phyloP scores from a whole-genome alignment of 2,797 vertebrate genomes.

The Cynodonichthys magdalenae region DNA sequence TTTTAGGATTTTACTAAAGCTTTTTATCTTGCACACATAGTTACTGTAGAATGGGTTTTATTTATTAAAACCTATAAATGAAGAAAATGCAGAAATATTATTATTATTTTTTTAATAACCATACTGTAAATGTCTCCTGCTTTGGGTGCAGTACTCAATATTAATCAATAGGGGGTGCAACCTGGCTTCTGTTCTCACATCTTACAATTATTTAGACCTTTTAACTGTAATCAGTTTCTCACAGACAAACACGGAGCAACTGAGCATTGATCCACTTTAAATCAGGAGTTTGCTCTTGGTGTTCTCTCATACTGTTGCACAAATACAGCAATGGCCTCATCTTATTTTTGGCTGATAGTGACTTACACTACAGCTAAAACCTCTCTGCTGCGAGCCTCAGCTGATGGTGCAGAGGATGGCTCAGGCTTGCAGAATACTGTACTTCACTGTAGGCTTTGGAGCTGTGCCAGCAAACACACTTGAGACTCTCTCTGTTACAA shows the following conservation, averaged over 20 bases:
- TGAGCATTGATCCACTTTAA: constrained; percentile 47
- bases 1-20: constrained; percentile 1
- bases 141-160: constrained; percentile 19
- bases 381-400: constrained; percentile 41
- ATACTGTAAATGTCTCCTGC: not conserved
- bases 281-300: constrained; percentile 20
- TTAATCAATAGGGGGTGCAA: constrained; percentile 53
- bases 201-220: constrained; percentile 21
- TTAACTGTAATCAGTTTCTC: constrained; percentile 47
- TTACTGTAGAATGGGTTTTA: not conserved
- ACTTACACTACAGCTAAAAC: constrained; percentile 51
- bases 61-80: not conserved
- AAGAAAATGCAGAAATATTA: not conserved
- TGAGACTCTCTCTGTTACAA: constrained; percentile 50
- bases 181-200: constrained; percentile 28
- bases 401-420: constrained; percentile 61
- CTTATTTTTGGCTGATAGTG: constrained; percentile 45
- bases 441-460: constrained; percentile 66
- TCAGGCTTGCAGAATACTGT: constrained; percentile 52
- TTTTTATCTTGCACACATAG: not conserved
- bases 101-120: not conserved
- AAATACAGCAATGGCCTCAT: constrained; percentile 33
- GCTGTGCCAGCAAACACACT: constrained; percentile 60
- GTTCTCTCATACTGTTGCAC: constrained; percentile 21
- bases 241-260: constrained; percentile 44